Conservation (phyloP, 2,797 vertebrate species). For the Karalla daura region DNA sequence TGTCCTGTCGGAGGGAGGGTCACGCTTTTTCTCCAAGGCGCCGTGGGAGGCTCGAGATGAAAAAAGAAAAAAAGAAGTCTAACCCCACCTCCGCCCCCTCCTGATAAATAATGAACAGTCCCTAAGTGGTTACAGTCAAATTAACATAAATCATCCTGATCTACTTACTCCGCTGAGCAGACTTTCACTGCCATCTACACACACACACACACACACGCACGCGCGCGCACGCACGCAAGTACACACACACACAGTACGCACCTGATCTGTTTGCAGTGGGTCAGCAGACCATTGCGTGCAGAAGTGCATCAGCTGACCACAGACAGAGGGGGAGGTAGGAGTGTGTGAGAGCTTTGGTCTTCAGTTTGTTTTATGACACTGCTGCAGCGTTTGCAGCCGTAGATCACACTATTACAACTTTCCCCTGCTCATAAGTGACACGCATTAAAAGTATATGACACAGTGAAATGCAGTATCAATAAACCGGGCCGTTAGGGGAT, state of each 20-base stretch:
- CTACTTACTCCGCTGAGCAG: conserved; percentile 13
- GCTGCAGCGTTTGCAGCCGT: not conserved
- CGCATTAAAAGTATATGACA: not conserved
- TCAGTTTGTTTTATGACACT: conserved; percentile 39
- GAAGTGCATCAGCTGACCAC: conserved; percentile 72
- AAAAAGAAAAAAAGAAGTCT: too few relatives aligned
- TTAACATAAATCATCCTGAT: conserved; percentile 5
- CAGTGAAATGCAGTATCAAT: not conserved
- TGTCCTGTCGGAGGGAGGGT: too few relatives aligned
- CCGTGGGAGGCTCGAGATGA: too few relatives aligned
- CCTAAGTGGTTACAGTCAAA: conserved; percentile 5
- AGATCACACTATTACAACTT: conserved; percentile 5
- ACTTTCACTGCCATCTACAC: conserved; percentile 30
- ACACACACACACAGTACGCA: conserved; percentile 31
- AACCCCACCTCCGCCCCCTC: too few relatives aligned
- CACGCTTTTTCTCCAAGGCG: too few relatives aligned
- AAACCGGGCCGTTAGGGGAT: too few relatives aligned
- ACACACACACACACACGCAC: conserved; percentile 20
- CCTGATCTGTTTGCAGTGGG: conserved; percentile 70
- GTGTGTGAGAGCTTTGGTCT: conserved; percentile 43
- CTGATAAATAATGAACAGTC: not conserved
- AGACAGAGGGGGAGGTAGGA: conserved; percentile 54
- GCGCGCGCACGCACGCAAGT: conserved; percentile 11
- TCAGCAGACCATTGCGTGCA: conserved; percentile 80
- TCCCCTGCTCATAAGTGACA: not conserved